Evolutionary conservation across 1,140 invertebrate genomes (phyloP), one percentile per base, ranked within the genome.

Genomic region (Archivesica marissinica): DNA sequence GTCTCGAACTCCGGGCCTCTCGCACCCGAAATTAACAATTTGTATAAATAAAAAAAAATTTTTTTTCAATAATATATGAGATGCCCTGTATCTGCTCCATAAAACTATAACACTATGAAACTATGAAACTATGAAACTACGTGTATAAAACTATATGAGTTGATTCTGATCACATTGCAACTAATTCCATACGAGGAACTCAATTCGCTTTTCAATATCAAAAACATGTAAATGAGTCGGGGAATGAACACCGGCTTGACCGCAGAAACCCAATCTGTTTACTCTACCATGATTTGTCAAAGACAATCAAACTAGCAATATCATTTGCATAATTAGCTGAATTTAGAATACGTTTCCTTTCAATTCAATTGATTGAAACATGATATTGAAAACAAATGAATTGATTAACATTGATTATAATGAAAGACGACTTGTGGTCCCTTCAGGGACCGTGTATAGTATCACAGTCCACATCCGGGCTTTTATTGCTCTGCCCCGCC

Each of bases 341-440:
- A 28, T 52, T n/a, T 35, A 74, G 39, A 83, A 83, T 75, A 79
- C 68, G 80, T 28, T 75, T 25, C 44, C 33, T 56, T 35, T 83
- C 54, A 75, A 30, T 56, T 50, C 28, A 75, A 47, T 44, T 47
- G 80, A 52, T 64, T 38, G 70, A 33, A 61, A 75, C 80, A 83
- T 83, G 80, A 83, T 83, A 83, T n/a, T 47, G 80, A 70, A 83
- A 83, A 83, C 80, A 83, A 83, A 83, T 83, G 80, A 83, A 83
- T 83, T 83, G 50, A 83, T 83, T 83, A 75, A 38, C 50, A n/a
- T 41, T 83, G 56, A 75, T 83, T 75, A 83, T 74, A 83, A 61
- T 50, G 70, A 70, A 79, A 25, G 7, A 54, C 23, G 23, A 3
- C 44, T 7, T 9, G 35, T 28, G 30, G 20, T 7, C 56, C 56